Base-by-base conservation (phyloP, 2,113 vertebrate genomes). In the Miniopterus natalensis region DNA sequence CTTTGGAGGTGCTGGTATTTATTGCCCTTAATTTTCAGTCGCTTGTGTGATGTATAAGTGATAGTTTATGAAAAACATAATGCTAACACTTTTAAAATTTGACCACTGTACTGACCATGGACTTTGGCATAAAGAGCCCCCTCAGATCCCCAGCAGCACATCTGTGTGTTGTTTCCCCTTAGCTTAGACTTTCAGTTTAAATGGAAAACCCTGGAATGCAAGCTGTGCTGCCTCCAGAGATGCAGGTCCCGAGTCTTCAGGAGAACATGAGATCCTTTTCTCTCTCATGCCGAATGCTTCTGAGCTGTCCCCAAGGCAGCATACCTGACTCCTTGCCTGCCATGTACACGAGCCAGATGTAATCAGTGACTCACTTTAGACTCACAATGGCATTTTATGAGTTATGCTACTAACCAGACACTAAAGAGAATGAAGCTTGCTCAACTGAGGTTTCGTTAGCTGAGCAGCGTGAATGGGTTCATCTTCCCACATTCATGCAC, bases 111-210 rank as follows among this genome's bases (percentile, higher is more conserved):
- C 68, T 65, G 57, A 93, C 78, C 65, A 80, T 63, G 83, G 68
- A 73, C 61, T 91, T 88, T 95, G 96, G 92, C 96, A 83, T 0
- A 88, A 86, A 57, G 42, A 36, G 45, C 66, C 84, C 78, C 88
- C 31, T 90, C 57, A 53, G 13, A 85, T 96, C 90, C 88, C 84
- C 88, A 65, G 86, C 61, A 45, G 88, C 84, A 97, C 97, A 96
- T 97, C 96, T 96, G 96, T 55, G 83, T 61, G 88, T 94, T 92
- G 89, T 97, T 98, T 97, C 77, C 85, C 94, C 86, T 91, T 71
- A 92, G 84, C 96, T 96, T 94, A 86, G 92, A 80, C 68, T 97
- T 95, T 96, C 94, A 95, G 95, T 20, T 59, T 77, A 90, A 97
- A 86, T 96, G 96, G 88, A 96, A 96, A 95, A 95, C 63, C 55